Evolutionary conservation across 1,140 invertebrate species (phyloP).

Genomic region (Stegodyphus mimosarum): DNA sequence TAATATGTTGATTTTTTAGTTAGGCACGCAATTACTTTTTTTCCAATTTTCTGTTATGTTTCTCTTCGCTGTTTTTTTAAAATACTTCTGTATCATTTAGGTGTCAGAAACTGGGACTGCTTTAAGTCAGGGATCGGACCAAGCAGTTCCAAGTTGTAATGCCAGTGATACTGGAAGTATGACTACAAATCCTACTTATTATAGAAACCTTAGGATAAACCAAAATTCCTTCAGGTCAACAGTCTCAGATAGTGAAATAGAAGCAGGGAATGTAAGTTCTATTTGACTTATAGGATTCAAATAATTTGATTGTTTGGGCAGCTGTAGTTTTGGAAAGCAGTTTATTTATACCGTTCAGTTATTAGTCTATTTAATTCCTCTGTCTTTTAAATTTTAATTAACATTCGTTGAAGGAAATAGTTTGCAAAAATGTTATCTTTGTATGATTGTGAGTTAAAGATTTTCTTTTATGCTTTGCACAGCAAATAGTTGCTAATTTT

Average conservation of each 20-base stretch:
- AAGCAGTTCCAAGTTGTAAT: conserved; percentile 69
- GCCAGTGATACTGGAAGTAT: conserved; percentile 81
- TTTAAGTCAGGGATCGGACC: conserved; percentile 62
- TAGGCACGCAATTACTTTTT: neutral
- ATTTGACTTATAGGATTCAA: neutral
- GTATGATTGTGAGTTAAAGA: too few relatives aligned
- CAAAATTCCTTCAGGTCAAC: conserved; percentile 83
- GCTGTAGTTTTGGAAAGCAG: too few relatives aligned
- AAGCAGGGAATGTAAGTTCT: conserved; percentile 82
- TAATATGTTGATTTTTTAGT: neutral
- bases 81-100: conserved; percentile 38
- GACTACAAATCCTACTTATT: conserved; percentile 81
- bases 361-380: too few relatives aligned
- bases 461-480: too few relatives aligned
- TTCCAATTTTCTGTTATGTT: neutral
- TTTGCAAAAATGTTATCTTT: too few relatives aligned
- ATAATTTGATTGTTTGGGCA: too few relatives aligned
- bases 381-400: too few relatives aligned
- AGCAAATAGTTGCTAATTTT: too few relatives aligned
- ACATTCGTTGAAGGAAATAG: too few relatives aligned
- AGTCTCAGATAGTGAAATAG: conserved; percentile 92
- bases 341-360: too few relatives aligned
- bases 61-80: neutral
- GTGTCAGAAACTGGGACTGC: conserved; percentile 63
- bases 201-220: conserved; percentile 68